These are phyloP conservation scores for Yponomeuta cagnagella DNA, from an alignment of 2,888 invertebrate species.

Conservation along the genomic window DNA sequence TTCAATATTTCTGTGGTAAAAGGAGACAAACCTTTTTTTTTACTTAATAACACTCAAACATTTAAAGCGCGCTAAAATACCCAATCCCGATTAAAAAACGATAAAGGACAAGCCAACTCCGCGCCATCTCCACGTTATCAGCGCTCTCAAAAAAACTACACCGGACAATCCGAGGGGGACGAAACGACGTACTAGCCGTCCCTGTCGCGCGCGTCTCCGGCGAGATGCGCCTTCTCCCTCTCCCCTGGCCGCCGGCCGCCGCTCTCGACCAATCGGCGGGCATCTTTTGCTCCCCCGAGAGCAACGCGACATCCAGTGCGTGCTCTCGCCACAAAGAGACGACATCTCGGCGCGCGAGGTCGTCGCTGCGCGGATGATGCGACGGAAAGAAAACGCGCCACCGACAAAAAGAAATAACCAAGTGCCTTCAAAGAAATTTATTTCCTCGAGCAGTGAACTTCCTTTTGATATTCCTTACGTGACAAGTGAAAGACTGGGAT, in stretches of 20 bases:
- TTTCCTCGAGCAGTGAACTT: slow-evolving; percentile 29
- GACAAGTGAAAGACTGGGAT: slow-evolving; percentile 59
- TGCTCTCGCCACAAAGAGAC: slow-evolving; percentile 73
- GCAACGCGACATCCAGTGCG: slow-evolving; percentile 72
- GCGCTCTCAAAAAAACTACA: slow-evolving; percentile 58
- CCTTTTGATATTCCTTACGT: slow-evolving; percentile 30
- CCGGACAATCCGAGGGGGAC: slow-evolving; percentile 62
- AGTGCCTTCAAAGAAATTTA: background rate
- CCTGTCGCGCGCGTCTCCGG: slow-evolving; percentile 50
- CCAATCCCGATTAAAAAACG: slow-evolving; percentile 26
- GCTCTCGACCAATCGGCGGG: slow-evolving; percentile 71
- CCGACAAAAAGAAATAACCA: slow-evolving; percentile 24
- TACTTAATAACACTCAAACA: too few species aligned
- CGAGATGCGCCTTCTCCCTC: slow-evolving; percentile 66
- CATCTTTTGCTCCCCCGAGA: slow-evolving; percentile 75
- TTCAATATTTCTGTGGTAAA: too few species aligned
- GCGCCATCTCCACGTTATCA: slow-evolving; percentile 69
- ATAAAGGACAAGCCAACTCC: slow-evolving; percentile 42
- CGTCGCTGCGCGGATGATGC: slow-evolving; percentile 59
- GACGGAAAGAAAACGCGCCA: slow-evolving; percentile 37
- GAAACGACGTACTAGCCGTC: slow-evolving; percentile 62
- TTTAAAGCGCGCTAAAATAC: slow-evolving; percentile 31
- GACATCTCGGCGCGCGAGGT: slow-evolving; percentile 71
- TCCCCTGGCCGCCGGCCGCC: slow-evolving; percentile 53
- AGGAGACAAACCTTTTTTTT: too few species aligned